Conservation (phyloP, 1,140 invertebrate species). For the Pentalonia nigronervosa region DNA sequence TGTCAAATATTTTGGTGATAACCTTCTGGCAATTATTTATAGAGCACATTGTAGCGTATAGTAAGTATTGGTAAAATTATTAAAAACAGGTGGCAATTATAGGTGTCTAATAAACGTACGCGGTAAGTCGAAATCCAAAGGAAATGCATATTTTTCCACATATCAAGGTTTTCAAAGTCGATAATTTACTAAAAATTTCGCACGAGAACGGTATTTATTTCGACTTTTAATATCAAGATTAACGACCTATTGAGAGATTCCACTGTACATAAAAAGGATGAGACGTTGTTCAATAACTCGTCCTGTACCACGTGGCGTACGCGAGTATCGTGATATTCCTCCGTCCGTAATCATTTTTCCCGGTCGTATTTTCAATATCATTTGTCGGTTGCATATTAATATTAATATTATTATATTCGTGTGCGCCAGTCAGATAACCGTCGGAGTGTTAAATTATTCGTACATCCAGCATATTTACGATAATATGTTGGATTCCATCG, state of each 20-base stretch:
- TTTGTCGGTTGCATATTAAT: background rate
- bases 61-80: too few relatives aligned
- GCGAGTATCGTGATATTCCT: background rate
- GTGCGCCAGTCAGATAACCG: slow-evolving; percentile 5
- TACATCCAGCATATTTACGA: slow-evolving; percentile 26
- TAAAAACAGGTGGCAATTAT: too few relatives aligned
- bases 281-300: background rate
- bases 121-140: too few relatives aligned
- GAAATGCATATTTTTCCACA: too few relatives aligned
- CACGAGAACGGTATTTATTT: too few relatives aligned
- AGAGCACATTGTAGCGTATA: too few relatives aligned
- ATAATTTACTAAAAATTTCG: too few relatives aligned
- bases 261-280: background rate
- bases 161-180: too few relatives aligned
- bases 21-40: too few relatives aligned
- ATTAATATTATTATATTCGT: background rate
- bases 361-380: background rate
- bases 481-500: slow-evolving; percentile 17
- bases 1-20: background rate
- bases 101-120: too few relatives aligned
- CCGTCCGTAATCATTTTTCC: background rate
- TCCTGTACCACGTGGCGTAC: background rate
- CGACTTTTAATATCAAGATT: too few relatives aligned
- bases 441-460: slow-evolving; percentile 33
- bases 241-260: too few relatives aligned